Conservation (phyloP, 92 coral and sea anemone species). For the Siderastrea radians region DNA sequence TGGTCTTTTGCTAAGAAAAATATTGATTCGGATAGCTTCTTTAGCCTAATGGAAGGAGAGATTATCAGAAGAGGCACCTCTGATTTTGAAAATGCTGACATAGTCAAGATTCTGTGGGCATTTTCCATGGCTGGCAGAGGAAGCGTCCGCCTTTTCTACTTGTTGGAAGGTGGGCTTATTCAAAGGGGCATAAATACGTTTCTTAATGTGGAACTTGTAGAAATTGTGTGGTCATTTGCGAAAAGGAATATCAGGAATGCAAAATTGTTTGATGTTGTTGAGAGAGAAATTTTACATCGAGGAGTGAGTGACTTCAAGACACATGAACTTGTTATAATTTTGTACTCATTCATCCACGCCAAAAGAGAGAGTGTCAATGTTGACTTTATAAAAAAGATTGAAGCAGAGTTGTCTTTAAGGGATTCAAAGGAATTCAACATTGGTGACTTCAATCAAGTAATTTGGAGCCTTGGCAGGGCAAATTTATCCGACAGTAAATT, state of each 20-base stretch:
- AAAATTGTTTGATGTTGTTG: neutral
- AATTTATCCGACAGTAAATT: neutral
- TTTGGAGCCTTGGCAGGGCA: neutral
- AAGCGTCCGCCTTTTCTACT: neutral
- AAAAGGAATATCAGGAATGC: neutral
- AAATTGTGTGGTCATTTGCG: slow-evolving; percentile 18
- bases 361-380: neutral
- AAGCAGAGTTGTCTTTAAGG: neutral
- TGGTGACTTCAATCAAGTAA: slow-evolving; percentile 9
- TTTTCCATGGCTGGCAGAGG: slow-evolving; percentile 16
- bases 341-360: slow-evolving; percentile 11
- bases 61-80: neutral
- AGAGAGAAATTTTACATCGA: slow-evolving; percentile 3
- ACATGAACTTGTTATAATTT: neutral
- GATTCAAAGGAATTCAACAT: slow-evolving; percentile 3
- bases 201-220: neutral
- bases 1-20: slow-evolving; percentile 26
- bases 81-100: neutral
- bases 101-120: neutral
- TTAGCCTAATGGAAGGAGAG: neutral
- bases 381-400: neutral
- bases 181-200: neutral
- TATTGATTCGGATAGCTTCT: neutral
- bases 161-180: neutral
- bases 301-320: slow-evolving; percentile 9